Base-by-base conservation (phyloP, 1,140 invertebrate species). In the Drosophila teissieri region DNA sequence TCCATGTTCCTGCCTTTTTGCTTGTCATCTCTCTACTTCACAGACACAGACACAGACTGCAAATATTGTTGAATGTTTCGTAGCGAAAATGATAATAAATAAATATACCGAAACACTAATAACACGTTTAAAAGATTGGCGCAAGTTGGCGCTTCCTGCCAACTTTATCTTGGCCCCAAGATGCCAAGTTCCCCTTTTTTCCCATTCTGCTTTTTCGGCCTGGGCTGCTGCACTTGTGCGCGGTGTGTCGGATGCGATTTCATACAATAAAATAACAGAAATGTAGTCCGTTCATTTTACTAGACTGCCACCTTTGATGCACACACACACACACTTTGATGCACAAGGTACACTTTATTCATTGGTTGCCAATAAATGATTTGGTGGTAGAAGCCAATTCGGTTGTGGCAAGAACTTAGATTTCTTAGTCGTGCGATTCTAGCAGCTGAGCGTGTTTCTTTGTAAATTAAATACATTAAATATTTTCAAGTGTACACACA, bases 211-310 rank as follows among this genome's bases (percentile, higher is more conserved):
- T 74, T 42, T 42, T 42, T 15, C 7, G 36, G 58, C 19, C 12
- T 8, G 24, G 34, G 24, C 44, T 46, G 14, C 39, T 52, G 62
- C 74, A n/a, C 34, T 40, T 46, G 39, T 67, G 48, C 48, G 11
- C 48, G 15, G 64, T 89, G 68, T 90, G 78, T 91, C 88, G 88
- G 88, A 89, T 91, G 85, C 81, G 85, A 90, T 90, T 91, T 91
- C 74, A 89, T 88, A 73, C 85, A 91, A 91, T 91, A 78, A 90
- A 91, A 91, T 88, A 91, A 90, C 90, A 91, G 78, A 90, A 91
- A 91, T 90, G 90, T 90, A 85, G 85, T 90, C 80, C 63, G 90
- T 85, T 90, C 90, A 91, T 90, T 88, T 90, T 82, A 80, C 82
- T 91, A 91, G 90, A 78, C 75, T 81, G 81, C 82, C 90, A 91